A percentile compares a stretch with the other conserved stretches of the same genome.
These are phyloP conservation scores for Apostichopus californicus DNA, from an alignment of 35 echinoderm and acorn worm genomes.

Conservation along the genomic window DNA sequence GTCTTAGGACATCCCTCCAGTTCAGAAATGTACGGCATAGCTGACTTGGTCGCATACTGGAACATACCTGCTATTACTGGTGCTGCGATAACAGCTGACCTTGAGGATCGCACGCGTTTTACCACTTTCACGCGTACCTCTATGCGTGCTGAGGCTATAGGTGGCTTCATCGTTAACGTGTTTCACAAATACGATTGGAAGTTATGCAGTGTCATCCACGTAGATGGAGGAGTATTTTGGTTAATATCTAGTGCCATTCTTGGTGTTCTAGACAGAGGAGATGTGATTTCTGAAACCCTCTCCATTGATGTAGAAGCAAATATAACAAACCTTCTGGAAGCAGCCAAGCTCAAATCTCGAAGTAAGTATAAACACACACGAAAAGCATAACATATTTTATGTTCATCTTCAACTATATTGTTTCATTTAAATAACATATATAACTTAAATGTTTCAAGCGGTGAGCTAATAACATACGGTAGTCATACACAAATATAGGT, in stretches of 20 bases:
- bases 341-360: not conserved
- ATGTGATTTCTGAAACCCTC: not conserved
- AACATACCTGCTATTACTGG: conserved; percentile 16
- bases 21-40: not conserved
- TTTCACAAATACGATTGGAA: not conserved
- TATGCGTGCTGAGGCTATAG: conserved; percentile 24
- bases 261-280: not conserved
- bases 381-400: too few species aligned
- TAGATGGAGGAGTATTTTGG: not conserved
- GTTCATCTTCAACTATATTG: too few species aligned
- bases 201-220: not conserved
- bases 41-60: conserved; percentile 13
- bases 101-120: conserved; percentile 16
- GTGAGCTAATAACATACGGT: too few species aligned
- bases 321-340: not conserved
- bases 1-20: conserved; percentile 13
- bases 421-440: too few species aligned
- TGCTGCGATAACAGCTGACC: not conserved
- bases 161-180: not conserved
- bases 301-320: not conserved
- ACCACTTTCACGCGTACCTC: conserved; percentile 9
- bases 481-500: too few species aligned
- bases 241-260: not conserved
- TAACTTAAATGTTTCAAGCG: too few species aligned
- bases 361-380: not conserved